Conservation (phyloP, 2,797 vertebrate species). For the Enteromius argenteus region DNA sequence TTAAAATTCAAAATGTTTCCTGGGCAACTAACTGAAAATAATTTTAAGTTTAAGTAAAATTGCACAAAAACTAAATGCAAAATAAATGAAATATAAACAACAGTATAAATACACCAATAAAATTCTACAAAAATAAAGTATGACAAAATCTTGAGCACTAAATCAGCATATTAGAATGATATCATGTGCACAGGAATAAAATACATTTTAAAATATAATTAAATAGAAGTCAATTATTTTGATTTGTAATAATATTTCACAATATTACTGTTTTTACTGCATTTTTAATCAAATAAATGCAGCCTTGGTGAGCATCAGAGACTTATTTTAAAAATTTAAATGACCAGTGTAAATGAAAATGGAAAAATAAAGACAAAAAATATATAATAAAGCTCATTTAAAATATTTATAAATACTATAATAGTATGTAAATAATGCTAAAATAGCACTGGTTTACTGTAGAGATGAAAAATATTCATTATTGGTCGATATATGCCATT, state of each 20-base stretch:
- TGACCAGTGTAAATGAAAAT: neutral
- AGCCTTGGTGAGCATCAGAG: neutral
- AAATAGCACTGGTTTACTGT: neutral
- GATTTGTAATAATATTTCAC: neutral
- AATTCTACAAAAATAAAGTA: too few species aligned
- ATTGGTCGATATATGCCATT: neutral
- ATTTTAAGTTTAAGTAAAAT: too few species aligned
- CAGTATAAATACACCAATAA: too few species aligned
- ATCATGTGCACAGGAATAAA: neutral
- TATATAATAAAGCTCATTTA: neutral
- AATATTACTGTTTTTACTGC: neutral
- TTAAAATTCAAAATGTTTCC: too few species aligned
- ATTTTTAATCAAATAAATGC: neutral
- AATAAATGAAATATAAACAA: too few species aligned
- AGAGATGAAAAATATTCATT: neutral
- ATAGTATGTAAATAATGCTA: neutral
- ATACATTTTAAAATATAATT: neutral
- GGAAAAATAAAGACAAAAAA: neutral
- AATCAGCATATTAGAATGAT: neutral
- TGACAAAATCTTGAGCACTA: too few species aligned
- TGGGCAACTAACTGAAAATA: too few species aligned
- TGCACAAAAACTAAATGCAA: too few species aligned
- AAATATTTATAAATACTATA: neutral
- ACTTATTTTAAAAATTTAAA: neutral
- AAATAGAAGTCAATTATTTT: neutral